Percentiles rank a stretch among this genome's conserved stretches.
Evolutionary conservation across 2,888 invertebrate genomes (phyloP).

Genomic region (Panopea generosa): DNA sequence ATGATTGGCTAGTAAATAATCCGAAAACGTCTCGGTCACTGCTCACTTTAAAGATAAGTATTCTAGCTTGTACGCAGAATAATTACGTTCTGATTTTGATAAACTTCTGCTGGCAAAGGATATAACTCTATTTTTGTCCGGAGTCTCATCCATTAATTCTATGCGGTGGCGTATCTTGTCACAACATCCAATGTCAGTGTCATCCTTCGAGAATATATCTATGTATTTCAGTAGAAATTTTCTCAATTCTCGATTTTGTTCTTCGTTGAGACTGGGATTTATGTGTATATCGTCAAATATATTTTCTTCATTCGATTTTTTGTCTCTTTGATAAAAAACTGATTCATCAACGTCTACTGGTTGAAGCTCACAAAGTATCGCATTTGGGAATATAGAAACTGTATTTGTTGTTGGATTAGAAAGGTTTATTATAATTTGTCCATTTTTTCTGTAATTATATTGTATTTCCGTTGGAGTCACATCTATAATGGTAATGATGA

Average conservation of each 20-base stretch:
- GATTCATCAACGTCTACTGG: conserved; percentile 7
- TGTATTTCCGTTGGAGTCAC: conserved; percentile 17
- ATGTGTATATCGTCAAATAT: background rate
- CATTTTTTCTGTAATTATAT: background rate
- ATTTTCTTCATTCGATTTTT: background rate
- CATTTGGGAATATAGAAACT: conserved; percentile 9
- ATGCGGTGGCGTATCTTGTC: background rate
- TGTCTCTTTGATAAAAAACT: background rate
- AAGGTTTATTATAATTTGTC: conserved; percentile 8
- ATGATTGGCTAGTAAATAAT: no score
- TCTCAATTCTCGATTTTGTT: background rate
- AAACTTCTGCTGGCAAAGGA: no score
- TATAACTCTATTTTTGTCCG: conserved; percentile 6
- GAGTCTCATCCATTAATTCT: conserved; percentile 1
- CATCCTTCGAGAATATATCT: conserved; percentile 4
- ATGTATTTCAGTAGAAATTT: background rate
- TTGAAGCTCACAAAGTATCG: conserved; percentile 20
- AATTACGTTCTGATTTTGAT: no score
- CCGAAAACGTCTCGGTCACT: no score
- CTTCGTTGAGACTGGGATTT: background rate
- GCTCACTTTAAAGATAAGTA: no score
- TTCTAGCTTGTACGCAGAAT: no score
- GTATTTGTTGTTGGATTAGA: conserved; percentile 25
- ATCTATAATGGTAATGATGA: conserved; percentile 8
- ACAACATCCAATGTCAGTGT: conserved; percentile 17